phyloP scores from a whole-genome alignment of 2,888 invertebrate genomes.

The Mesoligia furuncula region DNA sequence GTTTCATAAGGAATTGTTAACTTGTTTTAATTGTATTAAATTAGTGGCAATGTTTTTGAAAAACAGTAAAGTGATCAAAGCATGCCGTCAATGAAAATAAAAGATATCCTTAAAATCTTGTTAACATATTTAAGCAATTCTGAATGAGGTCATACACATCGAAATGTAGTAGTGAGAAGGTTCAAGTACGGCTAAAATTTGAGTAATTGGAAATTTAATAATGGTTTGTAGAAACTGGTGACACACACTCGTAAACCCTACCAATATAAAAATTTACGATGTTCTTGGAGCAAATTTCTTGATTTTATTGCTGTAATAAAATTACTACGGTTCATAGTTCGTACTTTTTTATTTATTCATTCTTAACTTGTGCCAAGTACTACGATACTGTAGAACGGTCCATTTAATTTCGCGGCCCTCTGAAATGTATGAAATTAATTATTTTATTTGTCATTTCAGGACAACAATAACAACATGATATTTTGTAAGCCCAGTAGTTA shows the following conservation, averaged over 20 bases:
- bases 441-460: conserved; percentile 43
- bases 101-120: background rate
- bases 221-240: conserved; percentile 65
- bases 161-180: background rate
- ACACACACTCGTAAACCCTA: conserved; percentile 71
- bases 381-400: conserved; percentile 2
- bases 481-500: background rate
- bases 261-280: conserved; percentile 70
- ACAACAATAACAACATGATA: conserved; percentile 37
- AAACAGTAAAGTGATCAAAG: background rate
- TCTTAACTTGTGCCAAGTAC: conserved; percentile 51
- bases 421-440: conserved; percentile 46
- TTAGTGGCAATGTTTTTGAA: background rate
- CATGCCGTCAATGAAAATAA: background rate
- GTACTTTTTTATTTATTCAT: conserved; percentile 60
- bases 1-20: background rate
- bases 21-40: background rate
- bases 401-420: conserved; percentile 35
- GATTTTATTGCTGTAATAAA: conserved; percentile 77
- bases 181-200: conserved; percentile 8
- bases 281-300: conserved; percentile 72
- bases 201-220: conserved; percentile 64
- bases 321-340: conserved; percentile 70
- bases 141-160: background rate
- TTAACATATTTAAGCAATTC: background rate